Percentiles rank a stretch among this genome's conserved stretches.
Evolutionary conservation across 2,797 vertebrate genomes (phyloP).

Genomic region (Xerus rutilus): DNA sequence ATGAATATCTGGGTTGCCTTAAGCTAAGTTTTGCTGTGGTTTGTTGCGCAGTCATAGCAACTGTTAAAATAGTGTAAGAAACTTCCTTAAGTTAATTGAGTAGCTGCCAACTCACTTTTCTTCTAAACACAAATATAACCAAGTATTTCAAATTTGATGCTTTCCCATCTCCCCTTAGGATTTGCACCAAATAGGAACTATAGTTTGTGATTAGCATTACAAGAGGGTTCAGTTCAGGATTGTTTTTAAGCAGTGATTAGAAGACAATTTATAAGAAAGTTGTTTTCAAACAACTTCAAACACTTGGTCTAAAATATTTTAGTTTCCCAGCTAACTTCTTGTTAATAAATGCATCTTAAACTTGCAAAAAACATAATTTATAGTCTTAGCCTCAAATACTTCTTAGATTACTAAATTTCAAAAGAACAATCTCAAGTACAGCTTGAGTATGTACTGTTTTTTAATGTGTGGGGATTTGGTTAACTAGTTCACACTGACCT

Average conservation of each 20-base stretch:
- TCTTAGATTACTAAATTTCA: conserved; percentile 4
- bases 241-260: conserved; percentile 6
- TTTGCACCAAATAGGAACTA: background rate
- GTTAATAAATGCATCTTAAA: background rate
- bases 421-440: background rate
- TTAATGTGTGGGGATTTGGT: background rate
- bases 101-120: conserved; percentile 81
- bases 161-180: background rate
- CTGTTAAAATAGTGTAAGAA: conserved; percentile 14
- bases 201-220: background rate
- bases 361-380: background rate
- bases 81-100: conserved; percentile 81
- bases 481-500: background rate
- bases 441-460: background rate
- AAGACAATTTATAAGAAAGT: conserved; percentile 12
- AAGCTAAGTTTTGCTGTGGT: background rate
- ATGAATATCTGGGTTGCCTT: background rate
- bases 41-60: background rate
- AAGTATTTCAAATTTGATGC: conserved; percentile 65
- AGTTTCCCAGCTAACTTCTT: background rate
- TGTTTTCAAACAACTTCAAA: conserved; percentile 16
- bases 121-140: conserved; percentile 80
- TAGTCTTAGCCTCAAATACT: background rate
- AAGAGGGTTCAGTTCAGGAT: background rate
- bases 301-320: conserved; percentile 21